phyloP scores from a whole-genome alignment of 1,140 invertebrate species.

The Meteorus sp. region DNA sequence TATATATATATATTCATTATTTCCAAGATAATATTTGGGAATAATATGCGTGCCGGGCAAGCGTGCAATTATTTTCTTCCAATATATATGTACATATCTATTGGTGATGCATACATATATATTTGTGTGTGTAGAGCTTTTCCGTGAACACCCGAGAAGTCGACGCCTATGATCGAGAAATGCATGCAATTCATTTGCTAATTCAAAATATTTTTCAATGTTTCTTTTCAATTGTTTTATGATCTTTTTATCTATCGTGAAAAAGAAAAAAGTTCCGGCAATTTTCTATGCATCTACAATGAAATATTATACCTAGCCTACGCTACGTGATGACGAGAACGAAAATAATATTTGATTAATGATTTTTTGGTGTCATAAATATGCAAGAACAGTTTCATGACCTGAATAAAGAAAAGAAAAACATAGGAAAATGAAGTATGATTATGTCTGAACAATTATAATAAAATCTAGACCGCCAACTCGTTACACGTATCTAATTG shows the following conservation, averaged over 20 bases:
- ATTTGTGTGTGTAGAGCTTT: slow-evolving; percentile 1
- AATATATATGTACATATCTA: neutral
- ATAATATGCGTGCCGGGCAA: slow-evolving; percentile 7
- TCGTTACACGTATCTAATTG: slow-evolving; percentile 24
- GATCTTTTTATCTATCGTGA: neutral
- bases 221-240: too few species aligned
- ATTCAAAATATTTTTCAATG: neutral
- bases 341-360: neutral
- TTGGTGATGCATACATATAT: neutral
- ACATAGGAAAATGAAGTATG: neutral
- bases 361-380: too few species aligned
- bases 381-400: too few species aligned
- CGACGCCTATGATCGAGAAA: slow-evolving; percentile 26
- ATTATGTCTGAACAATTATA: neutral
- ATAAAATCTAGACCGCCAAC: slow-evolving; percentile 19
- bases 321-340: neutral
- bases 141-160: slow-evolving; percentile 10
- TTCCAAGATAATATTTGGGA: too few species aligned
- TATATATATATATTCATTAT: too few species aligned
- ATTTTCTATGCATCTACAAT: slow-evolving; percentile 2
- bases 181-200: slow-evolving; percentile 24
- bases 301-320: neutral
- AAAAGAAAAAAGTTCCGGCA: neutral
- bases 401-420: neutral
- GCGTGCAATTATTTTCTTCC: slow-evolving; percentile 10